Percentiles rank a stretch among this genome's conserved stretches.
Evolutionary conservation across 2,888 invertebrate species (phyloP).

Genomic region (Mesorhabditis spiculigera): DNA sequence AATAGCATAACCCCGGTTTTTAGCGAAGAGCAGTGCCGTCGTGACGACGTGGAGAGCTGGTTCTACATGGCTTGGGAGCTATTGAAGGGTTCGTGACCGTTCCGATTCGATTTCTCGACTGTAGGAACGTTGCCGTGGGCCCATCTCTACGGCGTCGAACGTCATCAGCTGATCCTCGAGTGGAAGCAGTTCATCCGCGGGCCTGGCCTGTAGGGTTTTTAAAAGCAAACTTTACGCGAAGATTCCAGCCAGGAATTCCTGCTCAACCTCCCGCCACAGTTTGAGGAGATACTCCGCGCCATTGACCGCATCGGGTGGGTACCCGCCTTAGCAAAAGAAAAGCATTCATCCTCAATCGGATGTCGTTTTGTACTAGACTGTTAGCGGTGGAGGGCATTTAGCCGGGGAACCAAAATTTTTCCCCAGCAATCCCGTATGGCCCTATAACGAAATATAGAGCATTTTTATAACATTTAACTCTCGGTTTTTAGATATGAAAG

Average conservation of each 20-base stretch:
- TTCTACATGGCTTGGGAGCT: constrained; percentile 49
- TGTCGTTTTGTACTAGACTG: too few species aligned
- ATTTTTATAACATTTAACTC: too few species aligned
- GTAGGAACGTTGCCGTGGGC: constrained; percentile 43
- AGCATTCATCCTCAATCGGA: too few species aligned
- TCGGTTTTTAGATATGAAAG: too few species aligned
- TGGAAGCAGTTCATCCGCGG: constrained; percentile 26
- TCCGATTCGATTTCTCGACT: not conserved
- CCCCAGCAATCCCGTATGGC: too few species aligned
- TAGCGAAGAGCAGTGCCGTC: constrained; percentile 39
- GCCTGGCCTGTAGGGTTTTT: constrained; percentile 12
- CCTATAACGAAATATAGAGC: too few species aligned
- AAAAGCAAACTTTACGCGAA: not conserved
- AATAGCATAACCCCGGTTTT: not conserved
- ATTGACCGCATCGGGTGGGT: constrained; percentile 31
- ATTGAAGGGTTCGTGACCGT: constrained; percentile 20
- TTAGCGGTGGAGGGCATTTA: too few species aligned
- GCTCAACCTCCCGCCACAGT: constrained; percentile 36
- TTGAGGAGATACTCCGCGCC: constrained; percentile 33
- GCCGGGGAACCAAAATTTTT: too few species aligned
- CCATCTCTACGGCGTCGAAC: constrained; percentile 30
- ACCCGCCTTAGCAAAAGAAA: too few species aligned
- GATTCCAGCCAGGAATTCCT: constrained; percentile 30
- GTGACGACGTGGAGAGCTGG: constrained; percentile 51
- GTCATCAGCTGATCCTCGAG: constrained; percentile 30